These are phyloP conservation scores for Microplitis mediator DNA, from an alignment of 1,140 invertebrate genomes.

Conservation along the genomic window DNA sequence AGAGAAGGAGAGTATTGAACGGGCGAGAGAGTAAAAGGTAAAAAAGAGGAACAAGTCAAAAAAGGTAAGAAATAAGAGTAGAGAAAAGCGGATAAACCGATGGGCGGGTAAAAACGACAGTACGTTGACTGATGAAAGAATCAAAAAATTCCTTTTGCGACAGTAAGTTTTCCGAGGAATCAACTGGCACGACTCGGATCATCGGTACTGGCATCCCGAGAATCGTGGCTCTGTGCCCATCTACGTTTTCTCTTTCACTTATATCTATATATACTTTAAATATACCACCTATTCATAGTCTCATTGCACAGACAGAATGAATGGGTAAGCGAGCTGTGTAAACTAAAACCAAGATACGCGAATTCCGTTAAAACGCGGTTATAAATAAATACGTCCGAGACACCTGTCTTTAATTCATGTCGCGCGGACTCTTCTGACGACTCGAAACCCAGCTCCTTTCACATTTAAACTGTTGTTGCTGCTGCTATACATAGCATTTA, in stretches of 20 bases:
- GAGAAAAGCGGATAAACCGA: background rate
- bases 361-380: background rate
- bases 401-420: too few species aligned
- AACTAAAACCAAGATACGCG: slow-evolving; percentile 1
- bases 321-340: too few species aligned
- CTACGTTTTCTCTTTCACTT: background rate
- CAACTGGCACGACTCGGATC: background rate
- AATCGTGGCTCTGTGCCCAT: slow-evolving; percentile 1
- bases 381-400: too few species aligned
- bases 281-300: slow-evolving; percentile 29
- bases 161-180: slow-evolving; percentile 1
- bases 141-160: background rate
- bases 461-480: too few species aligned
- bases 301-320: background rate
- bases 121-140: background rate
- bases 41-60: background rate
- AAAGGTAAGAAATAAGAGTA: background rate
- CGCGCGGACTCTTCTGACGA: too few species aligned
- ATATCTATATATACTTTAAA: slow-evolving; percentile 5
- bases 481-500: too few species aligned
- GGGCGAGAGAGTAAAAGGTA: too few species aligned
- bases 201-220: slow-evolving; percentile 1
- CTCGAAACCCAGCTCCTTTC: too few species aligned
- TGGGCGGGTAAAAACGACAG: background rate
- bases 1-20: too few species aligned